Conservation (phyloP, 2,888 invertebrate genomes). For the Andrena fulva region DNA sequence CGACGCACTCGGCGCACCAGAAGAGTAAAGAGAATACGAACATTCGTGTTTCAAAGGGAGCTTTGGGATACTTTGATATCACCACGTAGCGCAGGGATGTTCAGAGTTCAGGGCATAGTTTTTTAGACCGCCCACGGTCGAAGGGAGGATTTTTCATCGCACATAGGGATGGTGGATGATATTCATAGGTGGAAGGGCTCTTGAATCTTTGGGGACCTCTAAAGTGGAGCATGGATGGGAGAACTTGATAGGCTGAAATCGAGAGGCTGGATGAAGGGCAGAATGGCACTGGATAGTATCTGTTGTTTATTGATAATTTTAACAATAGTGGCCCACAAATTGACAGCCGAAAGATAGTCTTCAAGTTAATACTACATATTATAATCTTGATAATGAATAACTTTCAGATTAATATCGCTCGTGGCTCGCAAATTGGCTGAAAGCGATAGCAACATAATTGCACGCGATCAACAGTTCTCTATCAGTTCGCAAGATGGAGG, state of each 20-base stretch:
- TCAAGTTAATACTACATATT: neutral
- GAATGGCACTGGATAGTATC: too few species aligned
- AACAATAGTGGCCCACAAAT: too few species aligned
- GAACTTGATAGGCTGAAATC: too few species aligned
- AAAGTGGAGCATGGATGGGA: too few species aligned
- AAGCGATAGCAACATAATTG: neutral
- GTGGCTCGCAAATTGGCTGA: neutral
- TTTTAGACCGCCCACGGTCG: neutral
- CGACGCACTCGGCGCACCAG: neutral
- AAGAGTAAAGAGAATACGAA: constrained; percentile 3
- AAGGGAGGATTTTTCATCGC: too few species aligned
- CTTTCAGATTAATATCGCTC: neutral
- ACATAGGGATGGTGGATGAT: neutral
- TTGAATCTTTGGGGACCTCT: neutral
- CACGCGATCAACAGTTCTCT: neutral
- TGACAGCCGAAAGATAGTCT: neutral
- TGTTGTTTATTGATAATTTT: too few species aligned
- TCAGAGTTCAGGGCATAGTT: neutral
- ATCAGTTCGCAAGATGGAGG: neutral
- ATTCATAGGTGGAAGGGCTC: neutral
- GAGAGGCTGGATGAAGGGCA: too few species aligned
- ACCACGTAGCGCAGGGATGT: neutral
- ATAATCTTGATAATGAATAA: too few species aligned
- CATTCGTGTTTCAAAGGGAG: neutral
- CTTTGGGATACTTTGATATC: neutral